Percentiles rank a stretch among this genome's conserved stretches.
Conservation (phyloP, 2,113 vertebrate genomes). For the Albula glossodonta region DNA sequence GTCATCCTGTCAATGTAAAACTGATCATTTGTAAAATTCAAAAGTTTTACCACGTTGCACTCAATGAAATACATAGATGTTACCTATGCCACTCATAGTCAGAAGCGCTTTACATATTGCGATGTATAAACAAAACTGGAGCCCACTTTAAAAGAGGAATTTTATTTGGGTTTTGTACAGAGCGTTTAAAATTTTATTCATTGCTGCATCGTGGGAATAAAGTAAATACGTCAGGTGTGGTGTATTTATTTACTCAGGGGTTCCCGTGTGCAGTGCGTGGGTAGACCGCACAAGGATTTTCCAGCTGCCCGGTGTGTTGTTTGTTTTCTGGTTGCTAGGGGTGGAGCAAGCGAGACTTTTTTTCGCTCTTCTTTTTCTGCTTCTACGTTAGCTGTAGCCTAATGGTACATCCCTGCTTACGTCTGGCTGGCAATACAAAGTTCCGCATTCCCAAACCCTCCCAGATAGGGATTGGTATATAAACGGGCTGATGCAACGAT, state of each 20-base stretch:
- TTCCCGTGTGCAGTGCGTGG: conserved; percentile 43
- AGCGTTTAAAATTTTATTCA: background rate
- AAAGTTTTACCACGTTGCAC: no score
- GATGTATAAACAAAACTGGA: no score
- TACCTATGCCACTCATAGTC: no score
- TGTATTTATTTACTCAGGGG: background rate
- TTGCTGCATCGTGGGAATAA: background rate
- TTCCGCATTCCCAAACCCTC: conserved; percentile 98
- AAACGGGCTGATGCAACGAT: conserved; percentile 88
- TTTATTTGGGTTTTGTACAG: background rate
- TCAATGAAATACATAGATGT: no score
- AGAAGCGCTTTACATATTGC: no score
- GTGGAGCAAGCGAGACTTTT: conserved; percentile 69
- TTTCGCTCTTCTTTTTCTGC: conserved; percentile 60
- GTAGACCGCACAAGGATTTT: conserved; percentile 71
- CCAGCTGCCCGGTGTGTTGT: conserved; percentile 69
- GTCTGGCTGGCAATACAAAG: conserved; percentile 83
- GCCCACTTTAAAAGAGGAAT: background rate
- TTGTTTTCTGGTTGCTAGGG: conserved; percentile 75
- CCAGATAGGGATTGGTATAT: conserved; percentile 86
- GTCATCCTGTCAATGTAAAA: no score
- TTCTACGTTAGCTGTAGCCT: conserved; percentile 51
- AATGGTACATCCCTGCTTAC: conserved; percentile 79
- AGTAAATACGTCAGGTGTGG: conserved; percentile 7
- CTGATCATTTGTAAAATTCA: no score